Conservation (phyloP, 2,888 invertebrate species). For the Tridacna gigas region DNA sequence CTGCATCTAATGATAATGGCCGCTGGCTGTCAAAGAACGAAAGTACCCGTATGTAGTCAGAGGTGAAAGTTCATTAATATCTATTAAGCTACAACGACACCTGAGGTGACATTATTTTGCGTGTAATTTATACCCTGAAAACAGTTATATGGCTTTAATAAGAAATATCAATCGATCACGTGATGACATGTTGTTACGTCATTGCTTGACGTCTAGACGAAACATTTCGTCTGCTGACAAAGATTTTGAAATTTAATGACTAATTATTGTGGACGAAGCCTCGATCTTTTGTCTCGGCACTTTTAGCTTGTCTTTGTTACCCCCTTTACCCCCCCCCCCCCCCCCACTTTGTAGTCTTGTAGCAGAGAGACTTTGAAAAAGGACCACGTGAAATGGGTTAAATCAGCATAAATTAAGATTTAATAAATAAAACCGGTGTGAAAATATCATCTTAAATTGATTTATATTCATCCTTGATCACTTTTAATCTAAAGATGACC, state of each 20-base stretch:
- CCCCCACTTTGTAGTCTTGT: no score
- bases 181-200: not conserved
- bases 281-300: not conserved
- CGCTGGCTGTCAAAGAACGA: not conserved
- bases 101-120: slow-evolving; percentile 15
- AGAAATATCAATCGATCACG: not conserved
- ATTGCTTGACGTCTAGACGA: slow-evolving; percentile 2
- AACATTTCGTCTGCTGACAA: not conserved
- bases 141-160: slow-evolving; percentile 8
- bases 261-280: not conserved
- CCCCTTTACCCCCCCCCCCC: no score
- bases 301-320: no score
- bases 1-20: slow-evolving; percentile 9
- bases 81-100: slow-evolving; percentile 15
- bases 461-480: no score
- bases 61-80: slow-evolving; percentile 21
- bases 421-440: no score
- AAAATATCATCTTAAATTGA: no score
- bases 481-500: no score
- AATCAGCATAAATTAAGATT: no score
- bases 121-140: not conserved
- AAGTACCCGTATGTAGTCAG: not conserved
- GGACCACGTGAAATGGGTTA: no score
- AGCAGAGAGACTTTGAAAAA: no score
- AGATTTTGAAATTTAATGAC: not conserved